Evolutionary conservation across 2,888 invertebrate genomes (phyloP).

Genomic region (Xanthia icteritia): DNA sequence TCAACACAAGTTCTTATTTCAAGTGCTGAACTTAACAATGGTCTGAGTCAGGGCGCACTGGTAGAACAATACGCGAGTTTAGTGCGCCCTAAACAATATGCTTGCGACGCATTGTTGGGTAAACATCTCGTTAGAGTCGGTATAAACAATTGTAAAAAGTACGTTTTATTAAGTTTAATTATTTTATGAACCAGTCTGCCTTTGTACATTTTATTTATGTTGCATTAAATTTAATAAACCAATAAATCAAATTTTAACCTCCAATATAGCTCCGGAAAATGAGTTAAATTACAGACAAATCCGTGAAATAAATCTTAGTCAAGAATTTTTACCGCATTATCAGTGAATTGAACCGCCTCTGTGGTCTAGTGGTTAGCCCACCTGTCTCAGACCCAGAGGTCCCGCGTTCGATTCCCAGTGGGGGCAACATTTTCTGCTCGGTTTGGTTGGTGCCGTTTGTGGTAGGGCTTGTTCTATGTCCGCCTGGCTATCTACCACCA

Average conservation of each 20-base stretch:
- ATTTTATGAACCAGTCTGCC: not conserved
- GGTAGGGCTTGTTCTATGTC: no score
- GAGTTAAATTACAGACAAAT: no score
- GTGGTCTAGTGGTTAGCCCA: no score
- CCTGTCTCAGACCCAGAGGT: no score
- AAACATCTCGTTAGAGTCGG: constrained; percentile 40
- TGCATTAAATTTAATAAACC: not conserved
- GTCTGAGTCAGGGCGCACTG: constrained; percentile 27
- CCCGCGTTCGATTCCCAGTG: no score
- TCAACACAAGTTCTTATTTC: constrained; percentile 41
- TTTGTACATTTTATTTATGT: not conserved
- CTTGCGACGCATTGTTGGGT: constrained; percentile 37
- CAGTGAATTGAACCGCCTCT: no score
- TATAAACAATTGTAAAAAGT: constrained; percentile 17
- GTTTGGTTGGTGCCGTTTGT: no score
- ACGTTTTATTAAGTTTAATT: constrained; percentile 2
- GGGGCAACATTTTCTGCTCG: no score
- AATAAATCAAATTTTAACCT: not conserved
- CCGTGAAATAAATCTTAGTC: no score
- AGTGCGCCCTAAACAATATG: constrained; percentile 27
- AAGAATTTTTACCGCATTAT: no score
- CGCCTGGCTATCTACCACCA: no score
- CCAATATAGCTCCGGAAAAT: no score
- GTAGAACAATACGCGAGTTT: constrained; percentile 28
- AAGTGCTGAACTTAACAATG: constrained; percentile 45